Evolutionary conservation across 2,113 vertebrate genomes (phyloP), one percentile per base, ranked within the genome.

Genomic region (Reinhardtius hippoglossoides): DNA sequence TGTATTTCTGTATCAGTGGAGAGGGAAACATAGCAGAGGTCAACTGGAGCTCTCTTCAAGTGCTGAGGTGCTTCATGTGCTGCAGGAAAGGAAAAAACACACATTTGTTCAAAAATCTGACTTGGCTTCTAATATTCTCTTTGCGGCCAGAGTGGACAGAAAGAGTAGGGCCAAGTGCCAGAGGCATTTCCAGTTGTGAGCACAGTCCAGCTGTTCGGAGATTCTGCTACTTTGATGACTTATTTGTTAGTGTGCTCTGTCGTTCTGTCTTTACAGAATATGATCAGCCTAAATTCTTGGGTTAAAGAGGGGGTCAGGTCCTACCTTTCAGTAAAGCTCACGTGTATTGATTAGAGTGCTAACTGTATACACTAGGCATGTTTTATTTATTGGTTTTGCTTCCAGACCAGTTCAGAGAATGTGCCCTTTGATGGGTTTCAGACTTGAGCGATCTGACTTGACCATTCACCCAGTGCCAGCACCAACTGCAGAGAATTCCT

Each of bases 121-220:
- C 8, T 9, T 57, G 16, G 35, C 61, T 40, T 77, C 56, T 57
- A n/a, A 20, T 64, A 86, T 82, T 84, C 81, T 82, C 65, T 91
- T 83, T 89, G 67, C 44, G 80, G 74, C 37, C 20, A 21, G 50
- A 62, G 46, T 70, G 75, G 64, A 72, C 35, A 63, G 61, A 72
- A n/a, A 59, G 52, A 71, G 18, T 42, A 50, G 7, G 77, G 55
- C 74, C 77, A 50, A 50, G 15, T 57, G 81, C 79, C 66, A 37
- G 8, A 8, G 67, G 82, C 60, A 0, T 56, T 84, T 82, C 56
- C 82, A 58, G 24, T 78, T 68, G 56, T 76, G 63, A 72, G 40
- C 12, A 3, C 3, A 13, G 31, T 78, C 40, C 62, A 70, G 70
- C 50, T 76, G 64, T 66, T 88, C 24, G 10, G 46, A 76, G 54